Base-by-base conservation (phyloP, 2,888 invertebrate genomes). In the Anthophora plumipes region DNA sequence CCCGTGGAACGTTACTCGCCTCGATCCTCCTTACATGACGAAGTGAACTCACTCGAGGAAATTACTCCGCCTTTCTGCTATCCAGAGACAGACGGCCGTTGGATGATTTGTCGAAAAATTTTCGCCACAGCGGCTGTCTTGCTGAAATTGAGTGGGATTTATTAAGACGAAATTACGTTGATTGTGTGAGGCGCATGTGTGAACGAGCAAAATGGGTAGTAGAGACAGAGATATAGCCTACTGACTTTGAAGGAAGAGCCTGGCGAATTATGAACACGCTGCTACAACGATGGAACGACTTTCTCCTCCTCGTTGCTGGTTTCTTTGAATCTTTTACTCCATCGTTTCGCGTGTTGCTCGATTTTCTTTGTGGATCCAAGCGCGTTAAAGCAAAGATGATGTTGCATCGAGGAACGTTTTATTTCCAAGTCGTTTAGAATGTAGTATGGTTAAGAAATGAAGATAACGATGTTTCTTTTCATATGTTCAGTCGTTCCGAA, bases 21-120 rank as follows among this genome's bases (percentile, higher is more conserved):
- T 83, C 80, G 59, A 77, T 76, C 77, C 83, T 79, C 84, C 84
- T 84, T 79, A 85, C 86, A 87, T 84, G 88, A 86, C 80, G 83
- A 80, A 86, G 82, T 84, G 72, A 83, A 84, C 84, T 82, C 74
- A 72, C 73, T 69, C 67, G 80, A 85, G 84, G 77, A 83, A 89
- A 90, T 89, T 90, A 88, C 85, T 84, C 77, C 83, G 85, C 80
- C 84, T 77, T 83, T 80, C 86, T 71, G 80, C 81, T 85, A 76
- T 63, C 77, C 82, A 69, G 67, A 79, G 78, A 78, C 66, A 66
- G 77, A 70, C 82, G 71, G 72, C 66, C 66, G 76, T 74, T 67
- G 82, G 85, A 85, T 89, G 88, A 89, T 84, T 89, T 83, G 87
- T 84, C 83, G 82, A 87, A 90, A 90, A 89, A 85, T 84, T 84